A percentile compares a stretch with the other conserved stretches of the same genome.
Conservation (phyloP, 2,888 invertebrate species). For the Tenthredo livida region DNA sequence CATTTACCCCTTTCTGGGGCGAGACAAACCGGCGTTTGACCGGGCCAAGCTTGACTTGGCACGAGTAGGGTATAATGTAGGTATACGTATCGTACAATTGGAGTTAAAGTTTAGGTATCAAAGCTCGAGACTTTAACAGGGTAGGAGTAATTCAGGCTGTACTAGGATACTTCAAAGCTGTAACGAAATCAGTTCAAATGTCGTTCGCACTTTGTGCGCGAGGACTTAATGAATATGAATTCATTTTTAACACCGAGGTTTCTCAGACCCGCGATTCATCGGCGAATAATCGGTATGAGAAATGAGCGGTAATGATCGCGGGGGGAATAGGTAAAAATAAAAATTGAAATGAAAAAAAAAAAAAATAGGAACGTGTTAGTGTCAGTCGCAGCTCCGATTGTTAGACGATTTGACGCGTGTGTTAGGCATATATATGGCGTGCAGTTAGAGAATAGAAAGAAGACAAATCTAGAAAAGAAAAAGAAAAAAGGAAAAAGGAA, state of each 20-base stretch:
- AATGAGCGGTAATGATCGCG: no score
- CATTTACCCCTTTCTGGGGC: conserved; percentile 21
- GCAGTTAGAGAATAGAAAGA: neutral
- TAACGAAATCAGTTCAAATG: neutral
- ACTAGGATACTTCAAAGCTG: neutral
- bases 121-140: neutral
- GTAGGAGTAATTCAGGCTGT: neutral
- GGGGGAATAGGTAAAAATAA: neutral
- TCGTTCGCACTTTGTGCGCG: no score
- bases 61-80: neutral
- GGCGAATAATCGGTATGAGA: neutral
- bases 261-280: no score
- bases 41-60: conserved; percentile 33
- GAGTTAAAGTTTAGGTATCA: neutral
- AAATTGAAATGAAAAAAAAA: neutral
- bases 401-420: conserved; percentile 10
- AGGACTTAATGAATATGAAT: no score
- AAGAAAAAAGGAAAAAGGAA: neutral
- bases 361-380: neutral
- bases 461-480: neutral
- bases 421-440: neutral
- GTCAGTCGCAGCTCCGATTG: neutral
- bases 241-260: no score
- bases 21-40: conserved; percentile 42
- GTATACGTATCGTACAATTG: conserved; percentile 14